phyloP scores from a whole-genome alignment of 2,797 vertebrate genomes.

The Eutrigla gurnardus region DNA sequence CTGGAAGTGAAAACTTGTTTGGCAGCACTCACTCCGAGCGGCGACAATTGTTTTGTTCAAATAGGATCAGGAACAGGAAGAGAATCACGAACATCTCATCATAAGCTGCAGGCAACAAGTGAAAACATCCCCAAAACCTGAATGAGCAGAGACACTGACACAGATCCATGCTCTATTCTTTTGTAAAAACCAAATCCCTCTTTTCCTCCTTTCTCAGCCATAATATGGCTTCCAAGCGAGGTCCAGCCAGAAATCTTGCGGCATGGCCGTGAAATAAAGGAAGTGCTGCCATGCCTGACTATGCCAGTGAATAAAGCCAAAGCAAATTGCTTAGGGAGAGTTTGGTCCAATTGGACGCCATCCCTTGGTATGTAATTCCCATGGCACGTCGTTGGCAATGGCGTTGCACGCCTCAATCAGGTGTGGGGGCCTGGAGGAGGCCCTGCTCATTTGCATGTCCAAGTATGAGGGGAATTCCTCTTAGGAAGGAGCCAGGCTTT shows the following conservation, averaged over 20 bases:
- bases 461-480: constrained; percentile 83
- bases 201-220: constrained; percentile 73
- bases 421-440: constrained; percentile 81
- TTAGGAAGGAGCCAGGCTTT: constrained; percentile 80
- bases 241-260: constrained; percentile 84
- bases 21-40: constrained; percentile 64
- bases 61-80: constrained; percentile 78
- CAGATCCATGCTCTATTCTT: constrained; percentile 76
- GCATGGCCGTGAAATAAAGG: constrained; percentile 79
- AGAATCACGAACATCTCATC: constrained; percentile 74
- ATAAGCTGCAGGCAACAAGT: constrained; percentile 77
- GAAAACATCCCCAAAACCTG: constrained; percentile 76
- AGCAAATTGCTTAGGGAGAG: constrained; percentile 85
- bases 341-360: constrained; percentile 86
- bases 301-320: constrained; percentile 86
- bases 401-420: constrained; percentile 83
- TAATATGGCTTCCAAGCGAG: constrained; percentile 79
- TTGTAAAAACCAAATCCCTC: constrained; percentile 81
- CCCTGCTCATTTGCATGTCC: constrained; percentile 84
- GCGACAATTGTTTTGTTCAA: constrained; percentile 68
- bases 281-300: constrained; percentile 77
- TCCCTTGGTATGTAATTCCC: constrained; percentile 86
- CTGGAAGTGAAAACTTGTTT: constrained; percentile 79
- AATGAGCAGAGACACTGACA: constrained; percentile 76
- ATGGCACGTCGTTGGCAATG: constrained; percentile 81